Evolutionary conservation across 2,797 vertebrate genomes (phyloP).

Genomic region (Acridotheres tristis): DNA sequence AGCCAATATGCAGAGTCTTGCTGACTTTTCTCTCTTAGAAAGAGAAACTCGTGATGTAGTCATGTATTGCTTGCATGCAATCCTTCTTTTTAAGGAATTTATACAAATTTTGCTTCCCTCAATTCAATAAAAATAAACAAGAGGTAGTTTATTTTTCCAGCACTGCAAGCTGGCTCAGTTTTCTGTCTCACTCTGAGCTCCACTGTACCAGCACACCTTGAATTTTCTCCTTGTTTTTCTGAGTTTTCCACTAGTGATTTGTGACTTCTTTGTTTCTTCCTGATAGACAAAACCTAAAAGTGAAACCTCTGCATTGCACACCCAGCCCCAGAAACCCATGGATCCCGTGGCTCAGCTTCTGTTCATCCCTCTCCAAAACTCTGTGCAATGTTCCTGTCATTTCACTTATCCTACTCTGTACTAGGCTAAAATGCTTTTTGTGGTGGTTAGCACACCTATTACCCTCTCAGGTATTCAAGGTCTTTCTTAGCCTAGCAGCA

Average conservation of each 20-base stretch:
- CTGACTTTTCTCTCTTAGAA: neutral
- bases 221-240: neutral
- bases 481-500: neutral
- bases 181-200: neutral
- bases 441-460: neutral
- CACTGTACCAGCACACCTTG: neutral
- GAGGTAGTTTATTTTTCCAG: neutral
- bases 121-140: neutral
- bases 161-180: neutral
- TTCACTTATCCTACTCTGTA: neutral
- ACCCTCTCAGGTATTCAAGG: neutral
- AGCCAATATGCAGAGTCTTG: neutral
- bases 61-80: neutral
- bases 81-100: neutral
- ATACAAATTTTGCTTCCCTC: neutral
- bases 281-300: neutral
- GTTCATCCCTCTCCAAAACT: neutral
- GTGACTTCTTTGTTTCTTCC: neutral
- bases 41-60: neutral
- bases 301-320: rapidly evolving
- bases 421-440: neutral
- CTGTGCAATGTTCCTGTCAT: rapidly evolving
- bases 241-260: neutral
- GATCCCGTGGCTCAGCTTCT: neutral
- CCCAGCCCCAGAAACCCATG: neutral